Evolutionary conservation across 2,888 invertebrate species (phyloP).

Genomic region (Bombylius major): DNA sequence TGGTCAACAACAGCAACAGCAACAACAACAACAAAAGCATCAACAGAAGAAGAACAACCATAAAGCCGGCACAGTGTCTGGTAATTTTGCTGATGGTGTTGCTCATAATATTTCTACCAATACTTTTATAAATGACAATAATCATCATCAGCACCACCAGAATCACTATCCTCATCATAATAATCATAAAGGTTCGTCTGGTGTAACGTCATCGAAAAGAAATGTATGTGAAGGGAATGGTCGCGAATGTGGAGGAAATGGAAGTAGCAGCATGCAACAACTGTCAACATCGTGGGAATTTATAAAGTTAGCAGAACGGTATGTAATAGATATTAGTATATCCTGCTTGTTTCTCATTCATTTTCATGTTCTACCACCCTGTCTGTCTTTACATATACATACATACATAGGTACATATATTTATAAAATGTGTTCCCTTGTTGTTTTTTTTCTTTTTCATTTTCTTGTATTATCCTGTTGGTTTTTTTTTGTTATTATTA

Average conservation of each 20-base stretch:
- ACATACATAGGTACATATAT: too few species aligned
- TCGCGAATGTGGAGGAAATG: not conserved
- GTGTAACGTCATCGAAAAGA: not conserved
- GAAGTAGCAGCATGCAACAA: constrained; percentile 5
- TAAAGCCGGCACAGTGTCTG: not conserved
- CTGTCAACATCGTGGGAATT: constrained; percentile 10
- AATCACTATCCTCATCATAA: not conserved
- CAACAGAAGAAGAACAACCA: not conserved
- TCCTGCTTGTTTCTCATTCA: not conserved
- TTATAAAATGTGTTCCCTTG: too few species aligned
- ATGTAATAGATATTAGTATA: not conserved
- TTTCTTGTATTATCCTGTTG: too few species aligned
- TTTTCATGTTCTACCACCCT: not conserved
- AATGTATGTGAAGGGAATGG: not conserved
- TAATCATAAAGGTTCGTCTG: not conserved
- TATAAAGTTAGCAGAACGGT: constrained; percentile 6
- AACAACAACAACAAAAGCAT: not conserved
- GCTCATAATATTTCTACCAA: not conserved
- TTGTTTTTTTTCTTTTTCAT: too few species aligned
- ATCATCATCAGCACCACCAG: not conserved
- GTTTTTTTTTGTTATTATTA: too few species aligned
- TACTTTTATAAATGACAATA: not conserved
- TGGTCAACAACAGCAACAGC: not conserved
- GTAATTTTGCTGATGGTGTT: not conserved
- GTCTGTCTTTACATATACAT: not conserved